phyloP scores from a whole-genome alignment of 2,797 vertebrate genomes.

The Rhynchotus rufescens region DNA sequence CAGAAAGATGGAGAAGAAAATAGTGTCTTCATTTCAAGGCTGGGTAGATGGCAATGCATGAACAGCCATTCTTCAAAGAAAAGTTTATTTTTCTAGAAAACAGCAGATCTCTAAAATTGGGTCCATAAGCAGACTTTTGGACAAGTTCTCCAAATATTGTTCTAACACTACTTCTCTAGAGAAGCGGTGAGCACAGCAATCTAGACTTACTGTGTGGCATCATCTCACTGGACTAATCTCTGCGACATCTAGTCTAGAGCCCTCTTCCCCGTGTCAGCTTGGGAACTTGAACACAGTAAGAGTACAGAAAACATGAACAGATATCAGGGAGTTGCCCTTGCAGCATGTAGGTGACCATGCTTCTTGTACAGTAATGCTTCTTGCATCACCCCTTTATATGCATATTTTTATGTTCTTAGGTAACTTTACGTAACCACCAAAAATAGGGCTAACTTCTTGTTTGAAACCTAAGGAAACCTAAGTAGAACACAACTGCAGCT shows the following conservation, averaged over 20 bases:
- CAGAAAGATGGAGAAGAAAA: neutral
- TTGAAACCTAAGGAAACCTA: neutral
- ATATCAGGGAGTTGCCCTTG: neutral
- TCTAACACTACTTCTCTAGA: neutral
- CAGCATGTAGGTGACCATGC: neutral
- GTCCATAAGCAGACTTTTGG: neutral
- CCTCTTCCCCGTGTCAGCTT: neutral
- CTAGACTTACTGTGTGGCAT: accelerated
- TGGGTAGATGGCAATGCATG: neutral
- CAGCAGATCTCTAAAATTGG: neutral
- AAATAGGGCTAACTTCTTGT: neutral
- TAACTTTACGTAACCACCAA: neutral
- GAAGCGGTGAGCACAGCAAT: neutral
- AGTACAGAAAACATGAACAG: neutral
- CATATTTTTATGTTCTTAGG: neutral
- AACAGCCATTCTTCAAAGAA: neutral
- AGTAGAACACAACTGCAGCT: neutral
- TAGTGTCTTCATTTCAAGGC: neutral
- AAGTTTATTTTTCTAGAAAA: neutral
- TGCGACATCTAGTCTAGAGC: neutral
- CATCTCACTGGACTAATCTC: neutral
- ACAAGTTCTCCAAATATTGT: neutral
- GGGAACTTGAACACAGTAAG: neutral
- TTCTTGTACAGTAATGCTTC: neutral
- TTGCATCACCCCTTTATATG: neutral